Evolutionary conservation across 2,888 invertebrate species (phyloP).

Genomic region (Tholera decimalis): DNA sequence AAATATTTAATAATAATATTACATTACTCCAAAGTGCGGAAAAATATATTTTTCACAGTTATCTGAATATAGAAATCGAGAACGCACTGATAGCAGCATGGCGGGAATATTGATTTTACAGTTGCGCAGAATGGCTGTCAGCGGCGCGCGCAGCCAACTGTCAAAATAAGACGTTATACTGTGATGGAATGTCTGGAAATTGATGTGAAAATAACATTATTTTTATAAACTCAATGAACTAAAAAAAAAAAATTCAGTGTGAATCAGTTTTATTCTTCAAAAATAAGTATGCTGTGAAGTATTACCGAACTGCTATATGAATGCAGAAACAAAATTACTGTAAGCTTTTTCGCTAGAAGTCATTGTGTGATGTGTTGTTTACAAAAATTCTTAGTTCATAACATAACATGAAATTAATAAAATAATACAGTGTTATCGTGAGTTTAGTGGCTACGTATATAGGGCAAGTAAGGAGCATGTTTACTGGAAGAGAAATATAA

Average conservation of each 20-base stretch:
- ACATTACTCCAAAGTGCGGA: background rate
- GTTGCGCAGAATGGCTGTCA: slow-evolving; percentile 65
- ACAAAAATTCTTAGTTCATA: slow-evolving; percentile 43
- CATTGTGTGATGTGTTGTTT: slow-evolving; percentile 54
- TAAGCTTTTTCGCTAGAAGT: slow-evolving; percentile 17
- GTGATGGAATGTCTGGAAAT: slow-evolving; percentile 41
- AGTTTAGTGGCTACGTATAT: slow-evolving; percentile 23
- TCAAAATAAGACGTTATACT: slow-evolving; percentile 74
- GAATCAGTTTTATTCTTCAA: slow-evolving; percentile 1
- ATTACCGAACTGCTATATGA: background rate
- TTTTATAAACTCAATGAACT: slow-evolving; percentile 19
- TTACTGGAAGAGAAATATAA: slow-evolving; percentile 52
- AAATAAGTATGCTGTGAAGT: slow-evolving; percentile 27
- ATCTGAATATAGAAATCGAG: slow-evolving; percentile 47
- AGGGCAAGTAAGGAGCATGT: slow-evolving; percentile 43
- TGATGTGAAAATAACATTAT: slow-evolving; percentile 30
- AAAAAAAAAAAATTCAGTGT: slow-evolving; percentile 1
- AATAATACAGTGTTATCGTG: slow-evolving; percentile 30
- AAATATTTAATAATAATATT: background rate
- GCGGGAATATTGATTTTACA: slow-evolving; percentile 79
- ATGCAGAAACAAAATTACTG: slow-evolving; percentile 30
- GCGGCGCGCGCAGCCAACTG: slow-evolving; percentile 82
- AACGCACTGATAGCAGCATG: slow-evolving; percentile 56
- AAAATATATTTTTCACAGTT: background rate
- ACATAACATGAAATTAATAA: slow-evolving; percentile 14